phyloP scores from a whole-genome alignment of 1,140 invertebrate genomes.

The Pentalonia nigronervosa region DNA sequence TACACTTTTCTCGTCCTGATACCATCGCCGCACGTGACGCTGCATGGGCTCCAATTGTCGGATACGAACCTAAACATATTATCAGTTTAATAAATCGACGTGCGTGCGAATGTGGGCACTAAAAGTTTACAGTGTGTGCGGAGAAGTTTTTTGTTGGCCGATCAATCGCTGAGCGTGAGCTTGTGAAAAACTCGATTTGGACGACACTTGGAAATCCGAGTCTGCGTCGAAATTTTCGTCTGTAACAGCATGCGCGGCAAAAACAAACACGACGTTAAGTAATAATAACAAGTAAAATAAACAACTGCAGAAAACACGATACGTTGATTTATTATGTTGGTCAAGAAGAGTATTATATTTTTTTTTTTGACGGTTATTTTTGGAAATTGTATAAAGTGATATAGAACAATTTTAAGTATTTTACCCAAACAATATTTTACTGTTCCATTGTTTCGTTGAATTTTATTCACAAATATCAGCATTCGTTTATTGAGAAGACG shows the following conservation, averaged over 20 bases:
- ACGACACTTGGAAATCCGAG: constrained; percentile 29
- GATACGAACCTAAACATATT: constrained; percentile 71
- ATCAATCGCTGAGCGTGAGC: constrained; percentile 73
- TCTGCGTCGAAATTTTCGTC: constrained; percentile 34
- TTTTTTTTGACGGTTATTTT: background rate
- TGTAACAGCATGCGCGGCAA: background rate
- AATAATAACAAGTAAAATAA: background rate
- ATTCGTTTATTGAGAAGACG: background rate
- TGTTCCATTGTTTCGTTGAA: background rate
- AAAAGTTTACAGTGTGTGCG: constrained; percentile 28
- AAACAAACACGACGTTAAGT: constrained; percentile 27
- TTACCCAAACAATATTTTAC: background rate
- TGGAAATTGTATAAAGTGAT: background rate
- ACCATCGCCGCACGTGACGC: constrained; percentile 88
- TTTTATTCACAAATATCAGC: background rate
- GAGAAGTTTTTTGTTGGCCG: constrained; percentile 65
- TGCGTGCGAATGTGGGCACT: background rate
- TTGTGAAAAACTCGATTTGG: constrained; percentile 53
- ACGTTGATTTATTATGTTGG: constrained; percentile 17
- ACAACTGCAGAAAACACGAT: background rate
- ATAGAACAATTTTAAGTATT: background rate
- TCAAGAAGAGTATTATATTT: background rate
- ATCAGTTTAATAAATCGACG: background rate
- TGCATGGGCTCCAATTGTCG: constrained; percentile 87
- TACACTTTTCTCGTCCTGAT: constrained; percentile 79